A percentile compares a stretch with the other conserved stretches of the same genome.
Conservation (phyloP, 2,888 invertebrate species). For the Glyphotaelius pellucidus region DNA sequence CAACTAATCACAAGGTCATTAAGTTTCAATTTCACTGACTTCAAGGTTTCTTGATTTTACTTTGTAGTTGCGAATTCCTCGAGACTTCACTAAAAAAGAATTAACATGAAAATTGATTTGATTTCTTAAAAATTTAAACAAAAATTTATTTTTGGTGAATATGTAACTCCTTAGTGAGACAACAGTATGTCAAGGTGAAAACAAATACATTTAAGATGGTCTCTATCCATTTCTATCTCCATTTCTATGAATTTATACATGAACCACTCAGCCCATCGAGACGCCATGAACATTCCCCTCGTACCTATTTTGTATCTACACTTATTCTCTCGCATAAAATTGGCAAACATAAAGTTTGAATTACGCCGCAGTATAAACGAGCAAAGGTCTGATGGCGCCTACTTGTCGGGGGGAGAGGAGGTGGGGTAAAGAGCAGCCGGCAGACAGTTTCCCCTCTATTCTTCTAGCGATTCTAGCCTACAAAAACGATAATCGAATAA, state of each 20-base stretch:
- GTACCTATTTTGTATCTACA: background rate
- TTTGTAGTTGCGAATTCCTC: too few relatives aligned
- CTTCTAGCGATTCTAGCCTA: background rate
- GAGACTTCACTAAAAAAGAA: too few relatives aligned
- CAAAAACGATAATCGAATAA: conserved; percentile 49
- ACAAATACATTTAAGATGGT: background rate
- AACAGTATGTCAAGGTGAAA: background rate
- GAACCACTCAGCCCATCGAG: background rate
- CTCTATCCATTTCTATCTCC: background rate
- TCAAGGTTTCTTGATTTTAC: background rate
- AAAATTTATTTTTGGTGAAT: too few relatives aligned
- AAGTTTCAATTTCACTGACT: background rate
- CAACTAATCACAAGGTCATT: too few relatives aligned
- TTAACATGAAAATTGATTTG: too few relatives aligned
- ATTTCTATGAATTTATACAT: background rate
- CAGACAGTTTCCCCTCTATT: background rate
- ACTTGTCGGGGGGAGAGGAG: background rate
- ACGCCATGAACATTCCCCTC: background rate
- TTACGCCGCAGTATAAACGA: background rate
- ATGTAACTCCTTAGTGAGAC: too few relatives aligned
- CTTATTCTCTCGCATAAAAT: background rate
- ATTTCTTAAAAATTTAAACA: too few relatives aligned
- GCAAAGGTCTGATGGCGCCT: background rate
- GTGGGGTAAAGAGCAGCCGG: background rate
- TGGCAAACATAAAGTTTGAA: background rate